Conservation (phyloP, 2,888 invertebrate species). For the Harpalus rufipes region DNA sequence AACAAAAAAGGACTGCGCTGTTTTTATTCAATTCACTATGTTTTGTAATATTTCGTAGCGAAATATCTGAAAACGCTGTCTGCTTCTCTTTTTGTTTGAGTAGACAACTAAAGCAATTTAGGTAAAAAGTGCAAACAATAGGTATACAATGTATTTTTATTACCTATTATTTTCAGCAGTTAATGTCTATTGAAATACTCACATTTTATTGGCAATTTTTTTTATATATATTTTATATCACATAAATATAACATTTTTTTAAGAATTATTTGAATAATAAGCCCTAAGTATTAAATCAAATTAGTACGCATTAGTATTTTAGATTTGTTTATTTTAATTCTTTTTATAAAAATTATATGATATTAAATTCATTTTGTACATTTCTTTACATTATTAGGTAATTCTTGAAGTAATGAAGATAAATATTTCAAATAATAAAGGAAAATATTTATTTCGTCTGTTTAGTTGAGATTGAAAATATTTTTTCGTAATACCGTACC, state of each 20-base stretch:
- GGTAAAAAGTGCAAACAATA: background rate
- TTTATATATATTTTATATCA: background rate
- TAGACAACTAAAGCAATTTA: background rate
- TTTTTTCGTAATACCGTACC: too few relatives aligned
- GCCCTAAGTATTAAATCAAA: too few relatives aligned
- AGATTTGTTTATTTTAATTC: too few relatives aligned
- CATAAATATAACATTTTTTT: background rate
- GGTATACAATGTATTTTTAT: background rate
- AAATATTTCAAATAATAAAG: too few relatives aligned
- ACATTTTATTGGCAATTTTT: background rate
- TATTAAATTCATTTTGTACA: too few relatives aligned
- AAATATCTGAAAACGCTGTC: background rate
- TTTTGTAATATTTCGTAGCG: background rate
- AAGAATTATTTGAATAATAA: too few relatives aligned
- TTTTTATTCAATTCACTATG: background rate
- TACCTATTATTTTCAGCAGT: background rate
- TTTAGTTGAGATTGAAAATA: too few relatives aligned
- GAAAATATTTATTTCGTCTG: too few relatives aligned
- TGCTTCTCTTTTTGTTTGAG: background rate
- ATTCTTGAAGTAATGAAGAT: too few relatives aligned
- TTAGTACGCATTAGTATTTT: too few relatives aligned
- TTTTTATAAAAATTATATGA: too few relatives aligned
- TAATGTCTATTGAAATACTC: background rate
- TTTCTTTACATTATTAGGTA: too few relatives aligned
- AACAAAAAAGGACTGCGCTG: background rate